phyloP scores from a whole-genome alignment of 2,797 vertebrate genomes.

The Periparus ater region DNA sequence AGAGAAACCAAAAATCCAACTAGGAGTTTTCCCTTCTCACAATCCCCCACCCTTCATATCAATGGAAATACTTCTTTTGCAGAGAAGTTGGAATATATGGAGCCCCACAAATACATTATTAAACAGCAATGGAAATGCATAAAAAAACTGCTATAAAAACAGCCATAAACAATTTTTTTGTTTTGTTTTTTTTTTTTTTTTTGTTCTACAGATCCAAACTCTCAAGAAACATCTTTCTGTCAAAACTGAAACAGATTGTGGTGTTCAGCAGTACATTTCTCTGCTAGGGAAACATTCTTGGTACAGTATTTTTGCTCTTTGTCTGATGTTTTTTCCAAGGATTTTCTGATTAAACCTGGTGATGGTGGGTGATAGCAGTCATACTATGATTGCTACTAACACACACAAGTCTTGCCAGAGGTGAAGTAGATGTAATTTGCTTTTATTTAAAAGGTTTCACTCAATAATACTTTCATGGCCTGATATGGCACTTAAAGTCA shows the following conservation, averaged over 20 bases:
- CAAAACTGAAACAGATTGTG: slow-evolving; percentile 68
- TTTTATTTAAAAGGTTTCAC: background rate
- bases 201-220: slow-evolving; percentile 62
- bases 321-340: background rate
- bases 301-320: slow-evolving; percentile 33
- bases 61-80: background rate
- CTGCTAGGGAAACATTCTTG: slow-evolving; percentile 50
- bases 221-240: slow-evolving; percentile 65
- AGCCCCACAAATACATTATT: slow-evolving; percentile 29
- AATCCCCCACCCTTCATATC: background rate
- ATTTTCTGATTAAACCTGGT: slow-evolving; percentile 30
- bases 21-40: background rate
- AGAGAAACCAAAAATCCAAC: background rate
- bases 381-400: background rate
- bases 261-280: slow-evolving; percentile 52
- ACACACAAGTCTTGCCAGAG: background rate
- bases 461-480: background rate
- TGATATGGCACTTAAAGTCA: background rate
- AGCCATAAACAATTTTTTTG: background rate
- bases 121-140: slow-evolving; percentile 34
- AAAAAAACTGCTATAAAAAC: slow-evolving; percentile 62
- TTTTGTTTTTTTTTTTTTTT: background rate
- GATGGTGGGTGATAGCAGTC: background rate
- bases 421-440: background rate
- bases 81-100: background rate